A percentile compares a stretch with the other conserved stretches of the same genome.
These are phyloP conservation scores for Torymus tubicola DNA, from an alignment of 2,888 invertebrate species.

Conservation along the genomic window DNA sequence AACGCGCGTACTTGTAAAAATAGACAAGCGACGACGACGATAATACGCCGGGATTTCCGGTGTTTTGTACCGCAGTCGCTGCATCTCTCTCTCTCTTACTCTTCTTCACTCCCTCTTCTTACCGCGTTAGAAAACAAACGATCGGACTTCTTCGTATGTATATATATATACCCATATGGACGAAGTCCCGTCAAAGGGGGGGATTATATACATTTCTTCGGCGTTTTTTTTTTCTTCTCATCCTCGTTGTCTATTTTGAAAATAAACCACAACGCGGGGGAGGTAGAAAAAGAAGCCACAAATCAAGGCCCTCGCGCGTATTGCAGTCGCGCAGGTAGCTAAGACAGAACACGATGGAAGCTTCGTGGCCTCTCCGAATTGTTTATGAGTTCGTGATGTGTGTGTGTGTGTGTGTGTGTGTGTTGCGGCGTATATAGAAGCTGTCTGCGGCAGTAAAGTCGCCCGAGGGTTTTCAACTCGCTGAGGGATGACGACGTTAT, in stretches of 20 bases:
- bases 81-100: constrained; percentile 20
- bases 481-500: constrained; percentile 22
- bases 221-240: constrained; percentile 25
- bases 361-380: constrained; percentile 7
- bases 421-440: neutral
- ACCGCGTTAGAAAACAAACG: constrained; percentile 56
- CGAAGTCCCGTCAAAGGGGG: constrained; percentile 39
- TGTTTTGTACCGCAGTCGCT: constrained; percentile 51
- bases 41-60: constrained; percentile 66
- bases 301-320: constrained; percentile 12
- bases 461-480: constrained; percentile 20
- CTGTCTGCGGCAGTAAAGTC: constrained; percentile 37
- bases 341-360: neutral
- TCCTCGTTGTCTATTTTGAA: constrained; percentile 54
- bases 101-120: neutral
- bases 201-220: constrained; percentile 28
- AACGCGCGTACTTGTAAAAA: constrained; percentile 64
- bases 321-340: constrained; percentile 12
- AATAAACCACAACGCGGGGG: constrained; percentile 43
- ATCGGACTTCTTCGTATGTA: constrained; percentile 31
- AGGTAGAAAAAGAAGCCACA: constrained; percentile 11
- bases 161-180: constrained; percentile 29
- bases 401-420: neutral
- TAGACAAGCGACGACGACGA: constrained; percentile 60
- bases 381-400: constrained; percentile 38